A percentile compares a stretch with the other conserved stretches of the same genome.
These are phyloP conservation scores for Ophonus ardosiacus DNA, from an alignment of 2,888 invertebrate genomes.

Conservation along the genomic window DNA sequence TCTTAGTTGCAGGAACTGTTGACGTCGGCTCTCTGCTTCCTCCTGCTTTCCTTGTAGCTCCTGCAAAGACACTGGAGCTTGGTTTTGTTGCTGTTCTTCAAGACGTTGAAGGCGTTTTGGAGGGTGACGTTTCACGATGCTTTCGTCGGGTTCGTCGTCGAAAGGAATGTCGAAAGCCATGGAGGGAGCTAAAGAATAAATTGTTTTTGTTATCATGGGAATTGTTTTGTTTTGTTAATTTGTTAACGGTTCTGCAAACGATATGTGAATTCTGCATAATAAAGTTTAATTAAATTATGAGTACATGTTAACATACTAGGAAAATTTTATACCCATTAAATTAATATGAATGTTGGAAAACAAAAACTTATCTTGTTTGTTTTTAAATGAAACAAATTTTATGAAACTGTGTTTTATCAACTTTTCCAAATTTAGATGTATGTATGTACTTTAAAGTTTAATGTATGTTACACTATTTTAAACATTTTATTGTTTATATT, in stretches of 20 bases:
- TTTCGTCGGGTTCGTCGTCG: conserved; percentile 71
- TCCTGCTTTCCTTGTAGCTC: conserved; percentile 84
- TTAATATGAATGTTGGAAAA: not conserved
- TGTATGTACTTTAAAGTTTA: not conserved
- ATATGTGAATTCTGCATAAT: not conserved
- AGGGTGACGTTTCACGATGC: conserved; percentile 79
- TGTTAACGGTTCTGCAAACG: not conserved
- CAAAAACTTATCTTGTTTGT: not conserved
- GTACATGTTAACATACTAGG: not conserved
- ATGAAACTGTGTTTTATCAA: not conserved
- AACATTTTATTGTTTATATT: not conserved
- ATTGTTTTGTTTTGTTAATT: not conserved
- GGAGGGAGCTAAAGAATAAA: conserved; percentile 45
- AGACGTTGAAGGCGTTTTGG: conserved; percentile 83
- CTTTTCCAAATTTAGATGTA: not conserved
- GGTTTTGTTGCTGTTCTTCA: conserved; percentile 80
- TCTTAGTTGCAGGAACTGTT: conserved; percentile 72
- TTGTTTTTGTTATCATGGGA: no score
- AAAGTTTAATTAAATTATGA: not conserved
- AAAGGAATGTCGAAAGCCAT: conserved; percentile 73
- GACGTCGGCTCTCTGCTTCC: conserved; percentile 84
- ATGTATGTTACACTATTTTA: not conserved
- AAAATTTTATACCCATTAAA: not conserved
- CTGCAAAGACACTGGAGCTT: conserved; percentile 78
- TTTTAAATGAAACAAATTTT: conserved; percentile 20